Evolutionary conservation across 2,797 vertebrate species (phyloP).

Genomic region (Squalus acanthias): DNA sequence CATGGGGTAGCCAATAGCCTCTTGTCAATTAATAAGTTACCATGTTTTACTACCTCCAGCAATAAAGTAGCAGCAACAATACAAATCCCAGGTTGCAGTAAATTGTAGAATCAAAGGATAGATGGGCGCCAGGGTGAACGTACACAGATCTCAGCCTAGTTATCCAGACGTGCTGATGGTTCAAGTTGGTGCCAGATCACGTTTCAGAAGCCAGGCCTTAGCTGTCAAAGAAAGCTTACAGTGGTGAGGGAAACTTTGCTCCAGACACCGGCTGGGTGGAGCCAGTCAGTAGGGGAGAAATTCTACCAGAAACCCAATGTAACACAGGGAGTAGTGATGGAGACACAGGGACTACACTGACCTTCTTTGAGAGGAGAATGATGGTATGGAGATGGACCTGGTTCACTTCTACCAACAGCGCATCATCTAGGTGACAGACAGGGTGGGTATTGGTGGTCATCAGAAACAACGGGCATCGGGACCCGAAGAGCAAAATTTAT

Average conservation of each 20-base stretch:
- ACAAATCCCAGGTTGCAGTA: background rate
- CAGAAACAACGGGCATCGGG: background rate
- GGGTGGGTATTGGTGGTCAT: background rate
- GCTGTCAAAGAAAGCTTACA: background rate
- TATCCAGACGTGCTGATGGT: background rate
- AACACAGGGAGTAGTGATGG: background rate
- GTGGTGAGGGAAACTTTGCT: background rate
- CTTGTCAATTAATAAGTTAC: background rate
- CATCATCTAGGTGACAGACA: background rate
- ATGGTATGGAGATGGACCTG: background rate
- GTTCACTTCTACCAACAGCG: background rate
- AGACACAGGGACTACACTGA: background rate
- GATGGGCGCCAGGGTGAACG: background rate
- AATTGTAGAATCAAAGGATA: background rate
- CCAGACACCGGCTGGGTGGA: background rate
- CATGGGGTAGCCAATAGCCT: background rate
- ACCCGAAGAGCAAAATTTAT: background rate
- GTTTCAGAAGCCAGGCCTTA: background rate
- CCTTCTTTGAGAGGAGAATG: background rate
- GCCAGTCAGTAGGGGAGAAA: background rate
- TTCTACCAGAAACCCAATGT: background rate
- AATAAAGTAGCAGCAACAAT: too few relatives aligned
- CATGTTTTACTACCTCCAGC: background rate
- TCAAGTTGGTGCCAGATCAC: background rate
- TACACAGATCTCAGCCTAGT: too few relatives aligned